Base-by-base conservation (phyloP, 2,797 vertebrate genomes). In the Lepidocolaptes lacrymiger region DNA sequence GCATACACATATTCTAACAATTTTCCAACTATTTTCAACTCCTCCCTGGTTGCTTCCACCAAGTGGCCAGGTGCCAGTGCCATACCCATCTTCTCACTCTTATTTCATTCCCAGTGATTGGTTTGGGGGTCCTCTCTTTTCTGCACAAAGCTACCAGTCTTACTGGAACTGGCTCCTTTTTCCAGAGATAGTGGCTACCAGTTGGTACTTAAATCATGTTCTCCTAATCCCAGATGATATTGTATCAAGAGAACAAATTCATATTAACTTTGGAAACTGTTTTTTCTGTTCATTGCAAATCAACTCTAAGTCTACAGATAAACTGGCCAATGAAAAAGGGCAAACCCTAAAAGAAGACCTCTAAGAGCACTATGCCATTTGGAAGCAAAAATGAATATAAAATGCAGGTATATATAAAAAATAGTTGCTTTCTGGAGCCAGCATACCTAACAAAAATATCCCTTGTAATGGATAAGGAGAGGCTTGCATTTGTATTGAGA, bases 131-230 rank as follows among this genome's bases (percentile, higher is more conserved):
- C 10, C 6, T 28, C 14, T 59, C 51, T 12, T 58, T 34, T 18
- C 39, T 66, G 21, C 74, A 37, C 34, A 89, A 64, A 72, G 14
- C 48, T 51, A 20, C 19, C 32, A 58, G 11, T 12, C 23, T 80
- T 44, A 54, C 3, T 28, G 7, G 30, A 67, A 36, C 58, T 44
- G 24, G 8, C 6, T 9, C 12, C 21, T 39, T 68, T 66, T 63
- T 39, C 34, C 14, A 59, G 59, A 28, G 19, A 44, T 10, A 9
- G 5, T 78, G 22, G 14, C 36, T 52, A 67, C 52, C 5, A 26
- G 36, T 26, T 1, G 2, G 7, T 39, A 30, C 11, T 3, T 52
- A 26, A 37, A 5, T 7, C 17, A 66, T 5, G 1, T 26, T 34
- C 24, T 66, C 32, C 10, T 77, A 30, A 56, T 56, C 34, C 22